phyloP scores from a whole-genome alignment of 53 echinoderm and acorn worm genomes.

The Paelopatides confundens region DNA sequence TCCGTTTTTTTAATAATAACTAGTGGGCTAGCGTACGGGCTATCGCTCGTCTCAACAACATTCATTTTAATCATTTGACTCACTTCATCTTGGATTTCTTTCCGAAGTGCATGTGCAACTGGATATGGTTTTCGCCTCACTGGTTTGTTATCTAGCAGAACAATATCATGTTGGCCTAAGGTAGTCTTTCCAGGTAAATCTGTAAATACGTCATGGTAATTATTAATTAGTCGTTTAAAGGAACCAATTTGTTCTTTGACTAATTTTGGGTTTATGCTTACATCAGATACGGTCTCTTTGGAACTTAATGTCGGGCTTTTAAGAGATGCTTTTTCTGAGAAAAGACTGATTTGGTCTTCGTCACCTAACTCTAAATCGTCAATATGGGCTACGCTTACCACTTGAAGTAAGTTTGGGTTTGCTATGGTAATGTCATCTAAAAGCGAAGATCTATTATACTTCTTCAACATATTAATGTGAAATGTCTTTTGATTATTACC shows the following conservation, averaged over 20 bases:
- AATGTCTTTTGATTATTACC: slow-evolving; percentile 55
- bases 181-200: slow-evolving; percentile 56
- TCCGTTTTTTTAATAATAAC: too few species aligned
- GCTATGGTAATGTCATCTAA: too few species aligned
- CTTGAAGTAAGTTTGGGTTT: background rate
- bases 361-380: background rate
- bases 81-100: too few species aligned
- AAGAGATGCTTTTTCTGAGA: too few species aligned
- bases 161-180: slow-evolving; percentile 49
- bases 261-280: slow-evolving; percentile 1
- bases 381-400: background rate
- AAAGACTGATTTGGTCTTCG: background rate
- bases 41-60: too few species aligned
- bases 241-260: background rate
- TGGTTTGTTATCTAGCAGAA: slow-evolving; percentile 49
- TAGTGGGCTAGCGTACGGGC: too few species aligned
- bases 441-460: background rate
- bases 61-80: too few species aligned
- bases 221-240: background rate
- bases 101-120: slow-evolving; percentile 63
- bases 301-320: too few species aligned
- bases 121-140: slow-evolving; percentile 60
- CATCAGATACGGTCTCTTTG: slow-evolving; percentile 29
- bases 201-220: slow-evolving; percentile 42
- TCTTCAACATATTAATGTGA: slow-evolving; percentile 71